Base-by-base conservation (phyloP, 2,113 vertebrate genomes). In the Grammomys surdaster region DNA sequence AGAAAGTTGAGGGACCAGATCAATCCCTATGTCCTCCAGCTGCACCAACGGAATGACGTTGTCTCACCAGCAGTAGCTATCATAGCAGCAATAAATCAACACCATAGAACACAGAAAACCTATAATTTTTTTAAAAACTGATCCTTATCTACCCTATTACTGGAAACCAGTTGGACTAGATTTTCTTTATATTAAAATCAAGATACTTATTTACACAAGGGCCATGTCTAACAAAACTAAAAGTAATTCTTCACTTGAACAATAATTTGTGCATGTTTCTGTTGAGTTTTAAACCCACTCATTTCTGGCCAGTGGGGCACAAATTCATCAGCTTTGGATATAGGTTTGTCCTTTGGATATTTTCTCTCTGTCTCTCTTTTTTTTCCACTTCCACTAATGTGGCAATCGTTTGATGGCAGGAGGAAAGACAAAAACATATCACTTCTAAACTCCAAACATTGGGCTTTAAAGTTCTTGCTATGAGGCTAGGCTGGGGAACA, bases 21-120 rank as follows among this genome's bases (percentile, higher is more conserved):
- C 75, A 60, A 87, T 88, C 77, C 22, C 14, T 48, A 36, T 54
- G 24, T 51, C 26, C 28, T 63, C 22, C 36, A 94, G 76, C 36
- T 46, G 31, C 84, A 46, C 96, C 73, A n/a, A 84, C 89, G 70
- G 72, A 76, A 81, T 76, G 77, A 65, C 93, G 97, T 98, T 97
- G 91, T 54, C 77, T 80, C 48, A 94, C 96, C 89, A 82, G 95
- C 88, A 91, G 90, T 73, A 97, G 89, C 90, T 96, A 95, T 90
- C 91, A 67, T 40, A 4, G 36, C 96, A 98, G 98, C 97, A 97
- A 96, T 97, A 97, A 98, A 98, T 98, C 98, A 98, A 96, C 95
- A 63, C 84, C 92, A 96, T 76, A 92, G 88, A 89, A 89, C 54
- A 80, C 84, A 46, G 63, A 82, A 60, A 95, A 95, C 46, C 78